Evolutionary conservation across 2,113 vertebrate genomes (phyloP).

Genomic region (Noturus placidus): DNA sequence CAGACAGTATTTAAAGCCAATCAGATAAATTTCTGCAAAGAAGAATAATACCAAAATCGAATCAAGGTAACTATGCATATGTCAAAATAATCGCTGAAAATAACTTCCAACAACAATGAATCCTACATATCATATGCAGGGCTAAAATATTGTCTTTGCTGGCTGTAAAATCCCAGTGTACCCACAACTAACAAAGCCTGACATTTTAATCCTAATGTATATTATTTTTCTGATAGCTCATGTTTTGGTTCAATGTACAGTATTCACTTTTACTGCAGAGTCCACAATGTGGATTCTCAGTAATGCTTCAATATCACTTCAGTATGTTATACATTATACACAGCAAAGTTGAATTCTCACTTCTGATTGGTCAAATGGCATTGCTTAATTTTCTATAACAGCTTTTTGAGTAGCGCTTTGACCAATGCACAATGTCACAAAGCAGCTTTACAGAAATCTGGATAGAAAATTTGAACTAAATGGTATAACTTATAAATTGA

Average conservation of each 20-base stretch:
- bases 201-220: neutral
- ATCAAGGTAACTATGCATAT: slow-evolving; percentile 15
- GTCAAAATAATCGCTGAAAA: slow-evolving; percentile 38
- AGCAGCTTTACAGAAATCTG: neutral
- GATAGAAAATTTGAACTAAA: neutral
- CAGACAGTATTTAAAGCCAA: slow-evolving; percentile 27
- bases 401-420: neutral
- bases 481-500: neutral
- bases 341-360: neutral
- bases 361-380: neutral
- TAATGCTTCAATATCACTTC: neutral
- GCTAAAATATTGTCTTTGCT: neutral
- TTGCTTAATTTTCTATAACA: neutral
- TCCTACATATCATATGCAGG: too few species aligned
- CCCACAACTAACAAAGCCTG: neutral
- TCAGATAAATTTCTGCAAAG: slow-evolving; percentile 37
- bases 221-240: neutral
- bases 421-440: neutral
- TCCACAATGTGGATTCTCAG: neutral
- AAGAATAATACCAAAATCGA: slow-evolving; percentile 10
- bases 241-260: neutral
- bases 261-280: neutral
- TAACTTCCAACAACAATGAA: neutral
- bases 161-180: neutral
- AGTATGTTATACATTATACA: neutral